A percentile compares a stretch with the other conserved stretches of the same genome.
These are phyloP conservation scores for Aphidoletes aphidimyza DNA, from an alignment of 2,888 invertebrate species.

Conservation along the genomic window DNA sequence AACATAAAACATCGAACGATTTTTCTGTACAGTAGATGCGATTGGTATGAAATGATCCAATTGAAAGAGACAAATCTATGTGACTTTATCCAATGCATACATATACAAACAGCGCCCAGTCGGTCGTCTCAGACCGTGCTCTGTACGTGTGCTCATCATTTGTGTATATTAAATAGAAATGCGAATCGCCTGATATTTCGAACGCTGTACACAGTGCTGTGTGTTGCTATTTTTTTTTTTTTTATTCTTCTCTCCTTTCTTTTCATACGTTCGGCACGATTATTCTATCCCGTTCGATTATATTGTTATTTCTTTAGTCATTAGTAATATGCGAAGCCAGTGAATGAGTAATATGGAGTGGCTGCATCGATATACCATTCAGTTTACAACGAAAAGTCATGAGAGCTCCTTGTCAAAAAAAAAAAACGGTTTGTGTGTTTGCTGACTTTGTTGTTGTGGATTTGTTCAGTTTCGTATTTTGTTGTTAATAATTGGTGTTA, in stretches of 20 bases:
- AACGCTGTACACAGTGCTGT: too few species aligned
- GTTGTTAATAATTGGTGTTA: slow-evolving; percentile 38
- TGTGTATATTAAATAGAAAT: too few species aligned
- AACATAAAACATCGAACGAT: slow-evolving; percentile 9
- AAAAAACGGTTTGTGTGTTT: not conserved
- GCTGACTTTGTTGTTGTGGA: not conserved
- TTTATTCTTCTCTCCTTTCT: not conserved
- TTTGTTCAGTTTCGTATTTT: slow-evolving; percentile 10
- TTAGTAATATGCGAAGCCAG: not conserved
- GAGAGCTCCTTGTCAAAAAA: slow-evolving; percentile 6
- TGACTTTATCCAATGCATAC: not conserved
- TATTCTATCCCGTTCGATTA: not conserved
- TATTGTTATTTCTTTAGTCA: not conserved
- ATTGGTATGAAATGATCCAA: not conserved
- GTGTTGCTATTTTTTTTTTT: too few species aligned
- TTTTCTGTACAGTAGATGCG: not conserved
- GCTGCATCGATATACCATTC: slow-evolving; percentile 20
- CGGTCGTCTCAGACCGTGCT: too few species aligned
- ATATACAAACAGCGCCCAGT: not conserved
- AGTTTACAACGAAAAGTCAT: slow-evolving; percentile 50
- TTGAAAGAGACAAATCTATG: slow-evolving; percentile 5
- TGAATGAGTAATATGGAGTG: slow-evolving; percentile 20
- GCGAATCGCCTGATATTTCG: not conserved
- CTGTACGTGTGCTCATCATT: not conserved
- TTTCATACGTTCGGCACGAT: not conserved